Evolutionary conservation across 2,797 vertebrate genomes (phyloP).

Genomic region (Silurus aristotelis): DNA sequence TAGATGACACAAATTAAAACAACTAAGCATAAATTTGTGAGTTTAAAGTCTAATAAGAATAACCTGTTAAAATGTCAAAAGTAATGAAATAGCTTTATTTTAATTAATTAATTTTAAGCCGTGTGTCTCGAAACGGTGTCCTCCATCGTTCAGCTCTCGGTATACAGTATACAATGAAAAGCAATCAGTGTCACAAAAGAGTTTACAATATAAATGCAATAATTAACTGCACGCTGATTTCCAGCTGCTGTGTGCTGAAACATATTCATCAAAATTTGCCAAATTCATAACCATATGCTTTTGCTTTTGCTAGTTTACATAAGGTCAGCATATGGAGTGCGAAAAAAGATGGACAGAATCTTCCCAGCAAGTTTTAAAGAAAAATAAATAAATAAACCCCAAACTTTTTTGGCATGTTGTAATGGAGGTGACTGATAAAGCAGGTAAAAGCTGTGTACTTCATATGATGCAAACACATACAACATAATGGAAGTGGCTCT

Average conservation of each 20-base stretch:
- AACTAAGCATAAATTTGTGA: no score
- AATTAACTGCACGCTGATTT: constrained; percentile 28
- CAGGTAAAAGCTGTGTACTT: constrained; percentile 31
- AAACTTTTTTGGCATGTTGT: constrained; percentile 37
- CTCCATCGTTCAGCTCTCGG: neutral
- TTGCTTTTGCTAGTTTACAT: constrained; percentile 34
- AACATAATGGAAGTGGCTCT: constrained; percentile 29
- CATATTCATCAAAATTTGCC: constrained; percentile 48
- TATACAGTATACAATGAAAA: neutral
- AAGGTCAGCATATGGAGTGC: constrained; percentile 50
- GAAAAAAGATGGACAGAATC: constrained; percentile 23
- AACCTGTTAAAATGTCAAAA: neutral
- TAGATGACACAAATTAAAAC: no score
- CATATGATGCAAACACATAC: constrained; percentile 45
- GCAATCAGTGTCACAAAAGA: neutral
- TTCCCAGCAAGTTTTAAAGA: constrained; percentile 40
- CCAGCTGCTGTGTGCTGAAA: constrained; percentile 28
- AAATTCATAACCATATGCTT: constrained; percentile 56
- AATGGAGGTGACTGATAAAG: constrained; percentile 39
- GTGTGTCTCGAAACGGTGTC: neutral
- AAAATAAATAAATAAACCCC: neutral
- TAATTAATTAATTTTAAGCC: neutral
- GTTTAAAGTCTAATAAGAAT: neutral
- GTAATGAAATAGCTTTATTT: no score
- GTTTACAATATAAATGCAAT: neutral